Conservation (phyloP, 2,113 vertebrate genomes). For the Pelobates fuscus region DNA sequence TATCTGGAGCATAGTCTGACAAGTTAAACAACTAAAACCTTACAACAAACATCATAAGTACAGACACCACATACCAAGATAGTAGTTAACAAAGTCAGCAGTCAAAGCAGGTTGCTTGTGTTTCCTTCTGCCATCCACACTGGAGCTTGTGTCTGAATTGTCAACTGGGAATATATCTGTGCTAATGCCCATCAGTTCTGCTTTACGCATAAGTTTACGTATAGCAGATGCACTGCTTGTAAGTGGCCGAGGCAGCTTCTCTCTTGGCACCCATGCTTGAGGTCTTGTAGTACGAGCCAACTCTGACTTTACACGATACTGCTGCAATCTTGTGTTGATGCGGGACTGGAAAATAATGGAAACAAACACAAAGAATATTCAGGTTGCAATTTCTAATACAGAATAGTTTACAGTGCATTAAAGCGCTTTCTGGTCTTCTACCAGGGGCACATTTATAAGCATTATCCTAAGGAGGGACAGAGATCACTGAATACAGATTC, state of each 20-base stretch:
- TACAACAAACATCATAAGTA: too few relatives aligned
- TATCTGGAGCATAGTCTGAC: too few relatives aligned
- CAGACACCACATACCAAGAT: slow-evolving; percentile 80
- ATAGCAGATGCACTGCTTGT: slow-evolving; percentile 97
- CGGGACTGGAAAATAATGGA: slow-evolving; percentile 73
- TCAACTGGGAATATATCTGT: slow-evolving; percentile 97
- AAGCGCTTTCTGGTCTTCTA: too few relatives aligned
- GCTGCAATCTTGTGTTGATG: slow-evolving; percentile 91
- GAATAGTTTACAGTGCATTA: too few relatives aligned
- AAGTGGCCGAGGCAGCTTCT: slow-evolving; percentile 91
- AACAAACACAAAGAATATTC: background rate
- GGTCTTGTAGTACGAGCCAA: slow-evolving; percentile 91
- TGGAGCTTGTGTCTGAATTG: slow-evolving; percentile 90
- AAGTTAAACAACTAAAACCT: too few relatives aligned
- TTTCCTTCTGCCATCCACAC: slow-evolving; percentile 91
- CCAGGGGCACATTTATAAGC: too few relatives aligned
- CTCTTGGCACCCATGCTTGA: slow-evolving; percentile 95
- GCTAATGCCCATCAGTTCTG: slow-evolving; percentile 97
- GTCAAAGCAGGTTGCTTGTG: slow-evolving; percentile 96
- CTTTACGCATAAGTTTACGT: slow-evolving; percentile 95
- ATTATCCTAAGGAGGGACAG: too few relatives aligned
- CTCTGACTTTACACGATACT: slow-evolving; percentile 93
- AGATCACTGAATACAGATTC: too few relatives aligned
- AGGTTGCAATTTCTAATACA: background rate
- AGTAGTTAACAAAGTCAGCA: slow-evolving; percentile 97